Base-by-base conservation (phyloP, 2,113 vertebrate species). In the Sclerurus mexicanus region DNA sequence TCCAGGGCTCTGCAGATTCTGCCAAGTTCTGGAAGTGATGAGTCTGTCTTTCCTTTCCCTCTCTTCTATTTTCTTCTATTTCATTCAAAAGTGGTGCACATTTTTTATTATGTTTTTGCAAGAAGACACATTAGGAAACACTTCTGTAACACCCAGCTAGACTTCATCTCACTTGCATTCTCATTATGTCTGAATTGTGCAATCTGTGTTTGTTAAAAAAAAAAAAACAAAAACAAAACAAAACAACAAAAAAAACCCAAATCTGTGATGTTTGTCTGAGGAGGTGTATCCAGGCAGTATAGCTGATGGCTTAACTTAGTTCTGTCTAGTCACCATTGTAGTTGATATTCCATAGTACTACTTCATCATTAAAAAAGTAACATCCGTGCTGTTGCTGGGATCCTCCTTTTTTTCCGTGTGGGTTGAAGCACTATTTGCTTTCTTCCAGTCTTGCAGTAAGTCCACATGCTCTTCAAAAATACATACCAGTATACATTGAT, bases 151-250 rank as follows among this genome's bases (percentile, higher is more conserved):
- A 62, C n/a, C 9, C 78, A 90, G 46, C 14, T 76, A 20, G 59
- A 55, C 93, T 91, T 82, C 3, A 67, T 71, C 42, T 90, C 50
- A 82, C 92, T 93, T 96, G 59, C 55, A 62, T 90, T 91, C 25
- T 75, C 63, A 79, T 94, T 93, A 47, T 85, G 81, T 74, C 33
- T 42, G 69, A 28, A 87, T 92, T 91, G 94, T 88, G 67, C 81
- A 95, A 96, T 94, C 22, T 31, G 7, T 73, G 27, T 78, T 85
- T 73, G 15, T 37, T 89, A 33, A 20, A 86, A 81, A 44, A 47
- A 68, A 47, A 31, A 28, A 21, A 3, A n/a, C 5, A 3, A 49
- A 28, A 16, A 14, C 3, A 60, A 27, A 20, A 35, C 8, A 4
- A 35, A 30, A 22, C 17, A 46, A 6, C 9, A 46, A 16, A 31